Base-by-base conservation (phyloP, 1,140 invertebrate species). In the Oreohelix idahoensis region DNA sequence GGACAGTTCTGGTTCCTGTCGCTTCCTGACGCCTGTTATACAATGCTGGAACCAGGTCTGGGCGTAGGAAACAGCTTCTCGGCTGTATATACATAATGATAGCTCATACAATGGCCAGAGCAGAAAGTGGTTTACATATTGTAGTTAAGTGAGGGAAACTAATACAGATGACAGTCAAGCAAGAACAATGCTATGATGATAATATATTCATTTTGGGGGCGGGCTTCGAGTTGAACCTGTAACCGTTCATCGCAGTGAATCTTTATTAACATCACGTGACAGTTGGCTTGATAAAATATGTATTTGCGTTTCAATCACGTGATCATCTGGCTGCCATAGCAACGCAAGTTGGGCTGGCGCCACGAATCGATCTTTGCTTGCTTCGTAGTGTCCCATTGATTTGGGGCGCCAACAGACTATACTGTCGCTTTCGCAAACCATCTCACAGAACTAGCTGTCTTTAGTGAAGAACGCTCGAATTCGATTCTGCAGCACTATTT, bases 291-390 rank as follows among this genome's bases (percentile, higher is more conserved):
- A 66, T 66, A 66, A 66, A 66, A 66, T 32, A 66, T 66, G 23
- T 66, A 66, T 66, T 35, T 66, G 29, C 29, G 63, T 66, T 66
- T n/a, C 63, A 66, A 66, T 66, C 63, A 66, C 29, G 63, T 66
- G n/a, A 66, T 58, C 63, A 66, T 35, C 63, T 17, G 63, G 63
- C 63, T 66, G 63, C 63, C 63, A 66, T 66, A 66, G 63, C 63
- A 66, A 66, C 63, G 63, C n/a, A 35, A 66, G 63, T 66, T 66
- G 29, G 29, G 63, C 29, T 66, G 63, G 63, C 63, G 63, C 63
- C 63, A 66, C 11, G n/a, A n/a, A 66, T 66, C 63, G 63, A 66
- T 66, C 29, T 29, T n/a, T 35, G 11, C 63, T 66, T 35, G 63
- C 5, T 66, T 66, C 63, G 20, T 11, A 23, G n/a, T 32, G 20